These are phyloP conservation scores for Pectinophora gossypiella DNA, from an alignment of 1,140 invertebrate genomes.

Conservation along the genomic window DNA sequence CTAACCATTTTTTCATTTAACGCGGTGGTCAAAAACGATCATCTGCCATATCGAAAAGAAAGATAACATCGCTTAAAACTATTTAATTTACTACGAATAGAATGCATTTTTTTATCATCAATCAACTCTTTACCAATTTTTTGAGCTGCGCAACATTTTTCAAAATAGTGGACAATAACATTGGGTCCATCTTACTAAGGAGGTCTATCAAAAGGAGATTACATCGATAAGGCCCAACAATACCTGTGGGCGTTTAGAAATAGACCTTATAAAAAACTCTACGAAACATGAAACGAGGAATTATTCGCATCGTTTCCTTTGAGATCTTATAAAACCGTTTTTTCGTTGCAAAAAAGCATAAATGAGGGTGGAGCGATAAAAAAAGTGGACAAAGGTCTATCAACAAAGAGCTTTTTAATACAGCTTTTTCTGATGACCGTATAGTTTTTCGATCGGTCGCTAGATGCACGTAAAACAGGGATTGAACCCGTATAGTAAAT, in stretches of 20 bases:
- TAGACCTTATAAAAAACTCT: slow-evolving; percentile 46
- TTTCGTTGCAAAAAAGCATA: slow-evolving; percentile 68
- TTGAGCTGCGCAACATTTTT: slow-evolving; percentile 24
- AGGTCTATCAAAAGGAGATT: slow-evolving; percentile 74
- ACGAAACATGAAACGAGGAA: slow-evolving; percentile 72
- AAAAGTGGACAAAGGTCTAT: slow-evolving; percentile 65
- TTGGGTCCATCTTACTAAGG: slow-evolving; percentile 48
- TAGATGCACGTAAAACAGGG: background rate
- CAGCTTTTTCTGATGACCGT: slow-evolving; percentile 54
- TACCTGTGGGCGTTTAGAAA: slow-evolving; percentile 56
- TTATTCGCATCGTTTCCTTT: slow-evolving; percentile 74
- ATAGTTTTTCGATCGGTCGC: slow-evolving; percentile 30
- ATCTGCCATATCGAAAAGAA: too few species aligned
- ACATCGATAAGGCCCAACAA: slow-evolving; percentile 63
- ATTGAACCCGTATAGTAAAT: background rate
- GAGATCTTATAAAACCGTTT: slow-evolving; percentile 69
- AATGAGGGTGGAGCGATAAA: slow-evolving; percentile 61
- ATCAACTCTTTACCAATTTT: slow-evolving; percentile 52
- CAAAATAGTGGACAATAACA: slow-evolving; percentile 60
- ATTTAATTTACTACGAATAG: slow-evolving; percentile 11
- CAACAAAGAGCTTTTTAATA: slow-evolving; percentile 55
- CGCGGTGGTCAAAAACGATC: too few species aligned
- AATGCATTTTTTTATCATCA: slow-evolving; percentile 20
- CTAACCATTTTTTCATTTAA: too few species aligned
- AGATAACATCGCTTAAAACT: too few species aligned